Conservation (phyloP, 2,113 vertebrate genomes). For the Merops nubicus region DNA sequence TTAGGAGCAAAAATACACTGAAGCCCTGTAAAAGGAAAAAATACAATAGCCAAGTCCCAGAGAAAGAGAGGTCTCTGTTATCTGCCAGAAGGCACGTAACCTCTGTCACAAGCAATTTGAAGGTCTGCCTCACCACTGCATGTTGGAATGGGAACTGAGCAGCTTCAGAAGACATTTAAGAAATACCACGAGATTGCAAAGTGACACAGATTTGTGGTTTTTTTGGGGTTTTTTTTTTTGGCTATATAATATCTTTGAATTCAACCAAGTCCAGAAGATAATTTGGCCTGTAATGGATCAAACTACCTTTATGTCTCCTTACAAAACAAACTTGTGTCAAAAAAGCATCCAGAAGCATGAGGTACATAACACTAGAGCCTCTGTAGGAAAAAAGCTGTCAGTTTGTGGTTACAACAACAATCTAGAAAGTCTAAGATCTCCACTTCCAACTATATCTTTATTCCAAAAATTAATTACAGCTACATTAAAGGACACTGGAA, state of each 20-base stretch:
- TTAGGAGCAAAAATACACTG: background rate
- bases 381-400: background rate
- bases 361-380: background rate
- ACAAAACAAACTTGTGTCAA: background rate
- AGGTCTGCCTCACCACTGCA: background rate
- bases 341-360: background rate
- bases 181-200: background rate
- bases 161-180: constrained; percentile 10
- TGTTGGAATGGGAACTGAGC: background rate
- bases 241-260: background rate
- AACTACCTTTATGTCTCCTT: background rate
- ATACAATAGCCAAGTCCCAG: background rate
- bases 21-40: background rate
- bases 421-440: background rate
- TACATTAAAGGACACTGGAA: background rate
- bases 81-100: constrained; percentile 40
- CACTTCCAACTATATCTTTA: background rate
- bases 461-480: background rate
- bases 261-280: background rate
- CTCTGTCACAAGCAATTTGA: constrained; percentile 28
- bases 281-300: background rate
- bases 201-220: background rate
- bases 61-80: background rate
- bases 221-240: background rate
- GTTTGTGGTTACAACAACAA: background rate